These are phyloP conservation scores for Brachyhypopomus occidentalis DNA, from an alignment of 2,113 vertebrate species.

Conservation along the genomic window DNA sequence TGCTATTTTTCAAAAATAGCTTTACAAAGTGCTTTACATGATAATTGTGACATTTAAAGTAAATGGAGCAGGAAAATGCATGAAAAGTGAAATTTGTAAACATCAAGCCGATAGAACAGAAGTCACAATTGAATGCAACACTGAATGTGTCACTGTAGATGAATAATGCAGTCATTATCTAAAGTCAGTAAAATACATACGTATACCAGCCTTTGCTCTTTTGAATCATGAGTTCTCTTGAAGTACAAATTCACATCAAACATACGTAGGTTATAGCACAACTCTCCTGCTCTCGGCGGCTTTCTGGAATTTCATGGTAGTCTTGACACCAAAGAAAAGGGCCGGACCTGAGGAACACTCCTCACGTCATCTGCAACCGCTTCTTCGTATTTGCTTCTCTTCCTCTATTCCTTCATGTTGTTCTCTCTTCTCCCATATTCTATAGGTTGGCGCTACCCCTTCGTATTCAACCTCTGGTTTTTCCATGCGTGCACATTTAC, in stretches of 20 bases:
- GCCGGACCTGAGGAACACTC: not conserved
- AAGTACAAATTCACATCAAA: constrained; percentile 10
- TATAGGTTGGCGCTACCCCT: not conserved
- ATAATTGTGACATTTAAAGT: too few species aligned
- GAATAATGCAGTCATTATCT: constrained; percentile 18
- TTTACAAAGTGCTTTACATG: too few species aligned
- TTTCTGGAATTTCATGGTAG: constrained; percentile 40
- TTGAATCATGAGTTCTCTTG: not conserved
- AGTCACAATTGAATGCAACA: too few species aligned
- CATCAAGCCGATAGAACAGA: too few species aligned
- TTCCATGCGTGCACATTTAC: not conserved
- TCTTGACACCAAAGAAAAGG: constrained; percentile 22
- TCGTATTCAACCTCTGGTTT: not conserved
- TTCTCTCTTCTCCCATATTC: not conserved
- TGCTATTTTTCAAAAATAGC: too few species aligned
- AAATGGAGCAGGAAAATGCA: too few species aligned
- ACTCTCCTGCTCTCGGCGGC: constrained; percentile 20
- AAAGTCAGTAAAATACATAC: not conserved
- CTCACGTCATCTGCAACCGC: not conserved
- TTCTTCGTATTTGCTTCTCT: not conserved
- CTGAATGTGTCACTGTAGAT: too few species aligned
- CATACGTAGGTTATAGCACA: constrained; percentile 35
- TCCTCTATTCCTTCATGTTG: not conserved
- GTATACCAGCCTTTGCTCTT: not conserved
- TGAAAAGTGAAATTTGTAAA: too few species aligned